phyloP scores from a whole-genome alignment of 1,140 invertebrate species.

The Drosophila nigrodunni region DNA sequence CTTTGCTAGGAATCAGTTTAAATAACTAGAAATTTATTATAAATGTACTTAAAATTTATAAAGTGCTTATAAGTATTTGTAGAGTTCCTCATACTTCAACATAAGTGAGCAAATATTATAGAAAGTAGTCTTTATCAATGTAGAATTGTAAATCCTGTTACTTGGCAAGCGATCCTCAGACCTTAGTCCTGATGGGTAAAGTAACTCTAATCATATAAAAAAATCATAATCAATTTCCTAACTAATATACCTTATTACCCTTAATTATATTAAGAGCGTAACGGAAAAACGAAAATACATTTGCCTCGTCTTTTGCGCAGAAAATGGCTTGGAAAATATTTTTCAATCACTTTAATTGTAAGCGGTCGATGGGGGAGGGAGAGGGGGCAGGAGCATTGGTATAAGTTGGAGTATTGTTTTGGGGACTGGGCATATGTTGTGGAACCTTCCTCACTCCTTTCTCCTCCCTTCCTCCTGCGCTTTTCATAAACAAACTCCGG shows the following conservation, averaged over 20 bases:
- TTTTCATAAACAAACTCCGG: slow-evolving; percentile 77
- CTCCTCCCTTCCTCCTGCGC: not conserved
- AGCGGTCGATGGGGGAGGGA: slow-evolving; percentile 28
- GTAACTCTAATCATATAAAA: too few relatives aligned
- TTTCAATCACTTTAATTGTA: slow-evolving; percentile 83
- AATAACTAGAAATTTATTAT: not conserved
- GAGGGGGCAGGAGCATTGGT: slow-evolving; percentile 43
- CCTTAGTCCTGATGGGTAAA: too few relatives aligned
- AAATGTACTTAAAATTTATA: not conserved
- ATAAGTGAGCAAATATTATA: too few relatives aligned
- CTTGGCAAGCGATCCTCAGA: too few relatives aligned
- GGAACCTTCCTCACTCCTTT: not conserved
- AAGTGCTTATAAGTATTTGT: too few relatives aligned
- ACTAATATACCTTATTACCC: slow-evolving; percentile 16
- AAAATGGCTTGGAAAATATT: slow-evolving; percentile 84
- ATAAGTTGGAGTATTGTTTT: slow-evolving; percentile 53
- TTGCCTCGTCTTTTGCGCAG: slow-evolving; percentile 65
- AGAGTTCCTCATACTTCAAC: too few relatives aligned
- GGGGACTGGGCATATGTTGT: slow-evolving; percentile 53
- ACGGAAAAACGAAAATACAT: slow-evolving; percentile 45
- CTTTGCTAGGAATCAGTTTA: too few relatives aligned
- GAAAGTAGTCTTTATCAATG: too few relatives aligned
- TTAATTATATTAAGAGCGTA: slow-evolving; percentile 9
- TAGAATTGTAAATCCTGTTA: too few relatives aligned
- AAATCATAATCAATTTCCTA: too few relatives aligned